Percentiles rank a stretch among this genome's conserved stretches.
phyloP scores from a whole-genome alignment of 2,113 vertebrate genomes.

The Callithrix jacchus region DNA sequence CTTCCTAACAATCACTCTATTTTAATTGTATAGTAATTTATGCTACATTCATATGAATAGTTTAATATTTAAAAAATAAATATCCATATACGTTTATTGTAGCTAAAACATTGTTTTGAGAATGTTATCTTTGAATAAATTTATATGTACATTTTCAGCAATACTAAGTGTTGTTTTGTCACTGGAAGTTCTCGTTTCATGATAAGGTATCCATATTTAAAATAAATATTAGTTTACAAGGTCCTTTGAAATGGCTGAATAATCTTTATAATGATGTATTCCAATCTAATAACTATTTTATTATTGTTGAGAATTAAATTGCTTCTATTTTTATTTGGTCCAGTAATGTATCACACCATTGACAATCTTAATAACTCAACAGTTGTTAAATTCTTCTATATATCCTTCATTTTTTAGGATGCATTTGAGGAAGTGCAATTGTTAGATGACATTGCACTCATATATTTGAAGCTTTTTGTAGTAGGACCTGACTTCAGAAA shows the following conservation, averaged over 20 bases:
- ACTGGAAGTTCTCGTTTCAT: not conserved
- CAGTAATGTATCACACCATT: not conserved
- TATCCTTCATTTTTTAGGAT: not conserved
- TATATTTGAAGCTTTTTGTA: not conserved
- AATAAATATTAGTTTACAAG: not conserved
- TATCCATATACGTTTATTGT: not conserved
- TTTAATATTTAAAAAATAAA: not conserved
- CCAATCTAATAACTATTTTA: not conserved
- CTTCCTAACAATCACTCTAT: not conserved
- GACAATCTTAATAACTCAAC: not conserved
- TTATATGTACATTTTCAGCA: not conserved
- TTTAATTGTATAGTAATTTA: not conserved
- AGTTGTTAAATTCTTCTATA: slow-evolving; percentile 21
- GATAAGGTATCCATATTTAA: not conserved
- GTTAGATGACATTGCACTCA: not conserved
- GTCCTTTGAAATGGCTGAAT: not conserved
- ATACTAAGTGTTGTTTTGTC: not conserved
- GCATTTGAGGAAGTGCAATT: not conserved
- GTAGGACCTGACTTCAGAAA: not conserved
- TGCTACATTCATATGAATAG: not conserved
- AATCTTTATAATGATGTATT: not conserved
- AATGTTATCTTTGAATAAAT: slow-evolving; percentile 15
- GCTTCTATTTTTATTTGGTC: not conserved
- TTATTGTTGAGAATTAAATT: not conserved
- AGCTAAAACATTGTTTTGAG: not conserved